phyloP scores from a whole-genome alignment of 2,797 vertebrate species.

The Sciurus vulgaris region DNA sequence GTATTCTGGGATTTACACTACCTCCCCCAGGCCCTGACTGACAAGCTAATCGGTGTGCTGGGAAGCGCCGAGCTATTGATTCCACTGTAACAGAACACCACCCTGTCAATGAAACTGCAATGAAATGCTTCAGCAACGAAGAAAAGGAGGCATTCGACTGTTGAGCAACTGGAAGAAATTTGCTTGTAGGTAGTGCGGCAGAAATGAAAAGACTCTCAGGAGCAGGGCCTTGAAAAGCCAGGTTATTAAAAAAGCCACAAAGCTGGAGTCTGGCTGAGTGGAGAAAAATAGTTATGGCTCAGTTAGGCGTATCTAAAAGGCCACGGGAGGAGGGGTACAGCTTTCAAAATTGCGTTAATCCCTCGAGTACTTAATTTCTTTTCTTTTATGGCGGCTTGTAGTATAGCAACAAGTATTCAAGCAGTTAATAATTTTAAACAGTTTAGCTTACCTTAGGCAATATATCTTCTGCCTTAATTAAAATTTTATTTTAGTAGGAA shows the following conservation, averaged over 20 bases:
- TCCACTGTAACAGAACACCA: conserved; percentile 98
- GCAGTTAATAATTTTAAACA: conserved; percentile 91
- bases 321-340: conserved; percentile 90
- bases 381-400: conserved; percentile 88
- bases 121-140: conserved; percentile 98
- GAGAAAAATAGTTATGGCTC: conserved; percentile 95
- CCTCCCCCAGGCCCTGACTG: conserved; percentile 97
- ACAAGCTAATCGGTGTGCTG: conserved; percentile 98
- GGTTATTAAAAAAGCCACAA: conserved; percentile 98
- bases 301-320: conserved; percentile 94
- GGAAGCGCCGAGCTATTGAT: conserved; percentile 97
- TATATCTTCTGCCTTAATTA: conserved; percentile 90
- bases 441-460: conserved; percentile 89
- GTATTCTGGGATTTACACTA: conserved; percentile 96
- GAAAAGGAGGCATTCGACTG: conserved; percentile 94
- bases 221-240: conserved; percentile 94
- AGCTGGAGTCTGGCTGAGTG: conserved; percentile 95
- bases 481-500: conserved; percentile 88
- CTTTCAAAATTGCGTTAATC: conserved; percentile 97
- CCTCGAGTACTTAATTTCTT: conserved; percentile 96
- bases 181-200: conserved; percentile 94
- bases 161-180: conserved; percentile 97
- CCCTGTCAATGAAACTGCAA: conserved; percentile 97
- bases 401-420: conserved; percentile 90
- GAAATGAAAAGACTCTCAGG: conserved; percentile 95